Evolutionary conservation across 2,888 invertebrate genomes (phyloP).

Genomic region (Phytoseiulus persimilis): DNA sequence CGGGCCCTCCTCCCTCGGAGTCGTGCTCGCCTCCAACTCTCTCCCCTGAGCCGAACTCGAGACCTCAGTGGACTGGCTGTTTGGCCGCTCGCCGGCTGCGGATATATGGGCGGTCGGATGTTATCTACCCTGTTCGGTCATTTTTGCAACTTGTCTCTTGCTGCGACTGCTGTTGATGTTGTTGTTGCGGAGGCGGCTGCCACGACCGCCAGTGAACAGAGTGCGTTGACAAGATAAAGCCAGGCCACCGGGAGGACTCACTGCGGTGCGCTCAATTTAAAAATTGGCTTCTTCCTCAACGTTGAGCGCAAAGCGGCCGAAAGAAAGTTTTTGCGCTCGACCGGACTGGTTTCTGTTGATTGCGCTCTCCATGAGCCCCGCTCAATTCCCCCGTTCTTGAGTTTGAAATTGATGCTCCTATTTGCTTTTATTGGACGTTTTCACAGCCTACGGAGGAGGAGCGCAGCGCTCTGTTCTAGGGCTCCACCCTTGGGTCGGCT

Average conservation of each 20-base stretch:
- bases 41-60: neutral
- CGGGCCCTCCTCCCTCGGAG: neutral
- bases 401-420: too few species aligned
- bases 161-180: neutral
- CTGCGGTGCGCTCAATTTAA: neutral
- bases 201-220: neutral
- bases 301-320: neutral
- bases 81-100: neutral
- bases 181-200: neutral
- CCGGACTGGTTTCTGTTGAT: neutral
- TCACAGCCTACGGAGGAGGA: too few species aligned
- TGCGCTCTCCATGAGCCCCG: too few species aligned
- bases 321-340: neutral
- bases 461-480: neutral
- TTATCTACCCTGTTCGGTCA: neutral
- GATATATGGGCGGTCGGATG: slow-evolving; percentile 5
- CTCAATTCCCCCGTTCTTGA: too few species aligned
- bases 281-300: neutral
- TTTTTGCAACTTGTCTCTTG: neutral
- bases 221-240: neutral
- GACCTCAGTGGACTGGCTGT: neutral
- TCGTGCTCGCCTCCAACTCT: neutral
- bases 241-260: neutral
- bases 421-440: too few species aligned
- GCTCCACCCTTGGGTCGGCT: neutral